Evolutionary conservation across 2,113 vertebrate genomes (phyloP).

Genomic region (Bucco capensis): DNA sequence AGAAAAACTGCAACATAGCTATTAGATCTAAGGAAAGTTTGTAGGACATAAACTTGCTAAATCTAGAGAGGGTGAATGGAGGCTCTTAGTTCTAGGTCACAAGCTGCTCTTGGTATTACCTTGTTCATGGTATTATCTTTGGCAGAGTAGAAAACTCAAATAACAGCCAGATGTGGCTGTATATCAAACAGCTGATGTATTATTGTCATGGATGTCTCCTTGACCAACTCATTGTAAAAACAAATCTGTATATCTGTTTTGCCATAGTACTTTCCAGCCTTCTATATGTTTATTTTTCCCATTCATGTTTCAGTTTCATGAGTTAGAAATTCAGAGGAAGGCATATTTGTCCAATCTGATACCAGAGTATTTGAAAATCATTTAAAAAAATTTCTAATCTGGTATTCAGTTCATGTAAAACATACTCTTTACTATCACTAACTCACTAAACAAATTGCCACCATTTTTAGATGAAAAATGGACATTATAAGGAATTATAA

Average conservation of each 20-base stretch:
- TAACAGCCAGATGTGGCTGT: not conserved
- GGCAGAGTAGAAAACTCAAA: not conserved
- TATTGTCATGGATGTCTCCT: not conserved
- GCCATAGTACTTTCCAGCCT: not conserved
- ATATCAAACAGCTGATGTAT: rapidly evolving
- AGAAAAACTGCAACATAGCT: not conserved
- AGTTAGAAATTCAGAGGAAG: not conserved
- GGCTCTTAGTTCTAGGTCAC: not conserved
- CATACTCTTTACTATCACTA: not conserved
- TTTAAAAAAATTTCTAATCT: not conserved
- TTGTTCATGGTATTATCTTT: too few relatives aligned
- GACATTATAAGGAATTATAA: not conserved
- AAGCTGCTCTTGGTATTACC: not conserved
- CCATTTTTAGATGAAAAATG: constrained; percentile 1
- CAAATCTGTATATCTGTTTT: not conserved
- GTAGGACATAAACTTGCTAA: not conserved
- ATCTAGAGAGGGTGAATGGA: not conserved
- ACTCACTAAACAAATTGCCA: not conserved
- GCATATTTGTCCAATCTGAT: not conserved
- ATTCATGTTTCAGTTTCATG: not conserved
- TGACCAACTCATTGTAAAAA: not conserved
- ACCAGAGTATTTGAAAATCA: not conserved
- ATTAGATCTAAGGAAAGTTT: not conserved
- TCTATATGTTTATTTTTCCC: not conserved
- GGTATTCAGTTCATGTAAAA: not conserved